These are phyloP conservation scores for Ophion ellenae DNA, from an alignment of 2,888 invertebrate genomes.

Conservation along the genomic window DNA sequence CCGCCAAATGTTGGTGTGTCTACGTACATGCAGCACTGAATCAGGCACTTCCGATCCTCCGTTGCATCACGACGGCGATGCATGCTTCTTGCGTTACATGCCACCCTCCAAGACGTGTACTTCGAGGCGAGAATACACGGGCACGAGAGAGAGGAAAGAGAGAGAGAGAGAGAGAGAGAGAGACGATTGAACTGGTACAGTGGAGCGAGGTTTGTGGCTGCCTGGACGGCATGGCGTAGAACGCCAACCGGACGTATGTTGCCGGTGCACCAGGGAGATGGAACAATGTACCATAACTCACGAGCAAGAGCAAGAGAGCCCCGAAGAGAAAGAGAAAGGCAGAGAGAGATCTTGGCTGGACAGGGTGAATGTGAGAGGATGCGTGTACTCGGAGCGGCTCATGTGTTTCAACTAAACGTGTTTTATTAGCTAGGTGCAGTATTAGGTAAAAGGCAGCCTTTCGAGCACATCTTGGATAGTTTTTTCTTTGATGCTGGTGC, in stretches of 20 bases:
- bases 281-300: conserved; percentile 79
- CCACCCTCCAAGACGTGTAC: conserved; percentile 58
- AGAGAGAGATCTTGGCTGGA: conserved; percentile 27
- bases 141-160: not conserved
- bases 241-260: conserved; percentile 54
- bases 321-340: conserved; percentile 3
- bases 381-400: conserved; percentile 45
- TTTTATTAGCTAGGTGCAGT: conserved; percentile 31
- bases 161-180: conserved; percentile 26
- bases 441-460: conserved; percentile 4
- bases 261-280: conserved; percentile 67
- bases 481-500: conserved; percentile 44
- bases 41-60: conserved; percentile 25
- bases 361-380: conserved; percentile 39
- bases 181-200: conserved; percentile 45
- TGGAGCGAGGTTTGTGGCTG: conserved; percentile 70
- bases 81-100: conserved; percentile 41
- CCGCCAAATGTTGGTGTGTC: conserved; percentile 33
- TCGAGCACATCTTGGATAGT: conserved; percentile 19
- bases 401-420: conserved; percentile 44
- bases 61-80: conserved; percentile 20
- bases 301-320: conserved; percentile 42
- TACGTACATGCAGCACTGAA: conserved; percentile 39
- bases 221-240: conserved; percentile 66
- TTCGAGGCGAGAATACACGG: conserved; percentile 32